Conservation (phyloP, 2,888 invertebrate species). For the Drosophila robusta region DNA sequence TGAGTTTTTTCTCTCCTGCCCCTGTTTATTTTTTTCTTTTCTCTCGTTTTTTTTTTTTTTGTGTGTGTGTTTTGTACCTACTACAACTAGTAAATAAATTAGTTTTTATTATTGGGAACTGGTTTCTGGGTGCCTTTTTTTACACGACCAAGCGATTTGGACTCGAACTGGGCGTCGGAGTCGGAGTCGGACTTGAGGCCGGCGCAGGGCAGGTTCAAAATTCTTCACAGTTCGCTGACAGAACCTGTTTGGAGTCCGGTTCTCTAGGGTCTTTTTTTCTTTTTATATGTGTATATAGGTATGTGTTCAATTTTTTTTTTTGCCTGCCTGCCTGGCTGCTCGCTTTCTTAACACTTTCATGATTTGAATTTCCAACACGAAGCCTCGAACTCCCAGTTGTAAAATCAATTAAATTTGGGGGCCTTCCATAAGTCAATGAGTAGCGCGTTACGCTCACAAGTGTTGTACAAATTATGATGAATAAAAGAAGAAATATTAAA, state of each 20-base stretch:
- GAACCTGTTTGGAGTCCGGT: slow-evolving; percentile 72
- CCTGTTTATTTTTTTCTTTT: slow-evolving; percentile 19
- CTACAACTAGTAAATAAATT: slow-evolving; percentile 80
- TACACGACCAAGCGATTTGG: slow-evolving; percentile 19
- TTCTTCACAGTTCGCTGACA: slow-evolving; percentile 76
- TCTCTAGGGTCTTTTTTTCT: slow-evolving; percentile 52
- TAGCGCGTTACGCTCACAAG: slow-evolving; percentile 9
- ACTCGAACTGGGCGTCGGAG: slow-evolving; percentile 9
- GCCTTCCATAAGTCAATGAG: slow-evolving; percentile 42
- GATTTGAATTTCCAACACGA: slow-evolving; percentile 66
- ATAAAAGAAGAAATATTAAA: slow-evolving; percentile 19
- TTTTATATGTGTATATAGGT: background rate
- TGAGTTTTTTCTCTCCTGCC: slow-evolving; percentile 14
- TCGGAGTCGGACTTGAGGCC: slow-evolving; percentile 30
- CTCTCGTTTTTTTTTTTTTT: slow-evolving; percentile 19
- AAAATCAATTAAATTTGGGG: slow-evolving; percentile 73
- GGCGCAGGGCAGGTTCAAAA: slow-evolving; percentile 59
- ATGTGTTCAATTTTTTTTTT: slow-evolving; percentile 14
- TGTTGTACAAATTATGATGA: slow-evolving; percentile 54
- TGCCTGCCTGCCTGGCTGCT: slow-evolving; percentile 28
- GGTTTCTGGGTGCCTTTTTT: slow-evolving; percentile 55
- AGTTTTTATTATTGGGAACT: slow-evolving; percentile 78
- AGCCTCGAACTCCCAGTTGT: slow-evolving; percentile 39
- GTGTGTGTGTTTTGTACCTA: slow-evolving; percentile 66
- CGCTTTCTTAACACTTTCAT: slow-evolving; percentile 76